Base-by-base conservation (phyloP, 2,888 invertebrate genomes). In the Pammene aurita region DNA sequence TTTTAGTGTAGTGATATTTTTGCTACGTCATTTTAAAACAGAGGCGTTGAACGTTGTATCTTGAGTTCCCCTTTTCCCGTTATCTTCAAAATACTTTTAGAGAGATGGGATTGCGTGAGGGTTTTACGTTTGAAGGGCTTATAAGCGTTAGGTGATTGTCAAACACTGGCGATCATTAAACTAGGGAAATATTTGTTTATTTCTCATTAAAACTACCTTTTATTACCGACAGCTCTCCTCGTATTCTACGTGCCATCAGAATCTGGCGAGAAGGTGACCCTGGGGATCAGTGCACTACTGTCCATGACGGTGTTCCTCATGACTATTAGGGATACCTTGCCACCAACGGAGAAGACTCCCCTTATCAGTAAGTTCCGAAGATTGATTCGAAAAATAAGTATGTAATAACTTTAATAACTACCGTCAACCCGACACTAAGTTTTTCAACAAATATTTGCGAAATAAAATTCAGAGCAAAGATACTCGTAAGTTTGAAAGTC, bases 211-310 rank as follows among this genome's bases (percentile, higher is more conserved):
- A 62, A 50, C 16, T 4, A 50, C 1, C 9, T 18, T 52, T 61
- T 52, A 16, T 26, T 38, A 18, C 62, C 76, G 38, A 10, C 90
- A 95, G 97, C 97, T 60, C 93, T 97, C 60, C 92, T 97, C 76
- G 96, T 97, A 68, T 97, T 97, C 91, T 97, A 97, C 93, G 97
- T 97, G 79, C 97, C 97, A 35, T 96, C 96, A 54, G 97, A 97
- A 83, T 96, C 96, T 5, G 97, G 97, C 0, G 97, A 97, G 85
- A 97, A 97, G 87, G 97, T 97, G 71, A 97, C 97, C 0, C 92
- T 97, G 34, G 97, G 97, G 34, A 97, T 97, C 80, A 96, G 96
- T 77, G 97, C 97, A 5, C 93, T 97, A n/a, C 93, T 97, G 13
- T 96, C 96, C 26, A 97, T 97, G 95, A 97, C 97, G 0, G 97